A percentile compares a stretch with the other conserved stretches of the same genome.
These are phyloP conservation scores for Aplidium turbinatum DNA, from an alignment of 23 tunicate species.

Conservation along the genomic window DNA sequence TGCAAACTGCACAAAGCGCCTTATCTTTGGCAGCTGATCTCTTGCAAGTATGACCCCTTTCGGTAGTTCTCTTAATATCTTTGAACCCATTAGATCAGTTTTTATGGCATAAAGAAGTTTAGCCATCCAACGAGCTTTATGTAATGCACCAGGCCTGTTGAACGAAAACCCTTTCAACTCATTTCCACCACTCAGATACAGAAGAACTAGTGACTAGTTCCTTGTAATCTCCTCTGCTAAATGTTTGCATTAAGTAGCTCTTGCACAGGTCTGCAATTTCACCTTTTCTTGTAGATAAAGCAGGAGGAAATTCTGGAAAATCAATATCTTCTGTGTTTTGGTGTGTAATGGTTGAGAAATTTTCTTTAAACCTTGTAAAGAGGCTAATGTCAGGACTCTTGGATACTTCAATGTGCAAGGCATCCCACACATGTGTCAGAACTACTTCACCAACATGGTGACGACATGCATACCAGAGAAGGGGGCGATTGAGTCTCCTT, in stretches of 20 bases:
- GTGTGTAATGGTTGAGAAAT: neutral
- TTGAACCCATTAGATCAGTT: neutral
- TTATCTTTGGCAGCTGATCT: neutral
- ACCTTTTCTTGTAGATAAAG: neutral
- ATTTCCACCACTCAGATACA: neutral
- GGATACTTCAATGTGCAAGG: neutral
- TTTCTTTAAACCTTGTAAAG: neutral
- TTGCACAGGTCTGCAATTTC: neutral
- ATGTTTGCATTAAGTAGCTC: neutral
- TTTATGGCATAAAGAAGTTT: neutral
- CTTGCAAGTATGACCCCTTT: neutral
- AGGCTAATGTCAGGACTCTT: neutral
- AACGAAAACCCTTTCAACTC: neutral
- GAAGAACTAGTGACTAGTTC: neutral
- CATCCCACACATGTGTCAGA: neutral
- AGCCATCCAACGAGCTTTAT: conserved; percentile 15
- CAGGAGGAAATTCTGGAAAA: neutral
- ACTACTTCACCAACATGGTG: neutral
- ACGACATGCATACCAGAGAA: neutral
- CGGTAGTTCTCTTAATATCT: neutral
- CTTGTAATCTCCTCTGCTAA: conserved; percentile 6
- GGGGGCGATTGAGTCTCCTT: too few relatives aligned
- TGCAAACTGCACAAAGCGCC: neutral
- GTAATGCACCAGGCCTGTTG: neutral
- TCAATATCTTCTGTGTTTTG: too few relatives aligned